Evolutionary conservation across 2,113 vertebrate species (phyloP).

Genomic region (Lophura nycthemera): DNA sequence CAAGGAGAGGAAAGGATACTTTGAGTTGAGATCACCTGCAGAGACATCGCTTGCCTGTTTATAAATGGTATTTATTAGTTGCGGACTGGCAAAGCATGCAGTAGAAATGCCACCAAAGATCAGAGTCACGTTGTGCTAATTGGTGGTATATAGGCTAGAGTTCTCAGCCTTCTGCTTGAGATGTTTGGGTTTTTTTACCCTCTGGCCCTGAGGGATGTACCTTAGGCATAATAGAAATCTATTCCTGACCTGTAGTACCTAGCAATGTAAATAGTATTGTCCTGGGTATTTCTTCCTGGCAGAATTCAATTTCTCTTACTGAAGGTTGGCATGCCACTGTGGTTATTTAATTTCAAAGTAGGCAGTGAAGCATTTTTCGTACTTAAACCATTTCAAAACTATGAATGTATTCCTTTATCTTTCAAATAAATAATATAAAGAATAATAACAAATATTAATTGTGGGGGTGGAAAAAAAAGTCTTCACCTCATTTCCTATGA

Average conservation of each 20-base stretch:
- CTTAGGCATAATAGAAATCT: background rate
- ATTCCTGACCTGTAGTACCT: background rate
- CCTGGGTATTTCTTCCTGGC: background rate
- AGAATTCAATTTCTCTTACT: background rate
- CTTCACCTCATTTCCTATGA: background rate
- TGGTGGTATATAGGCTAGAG: background rate
- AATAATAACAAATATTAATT: background rate
- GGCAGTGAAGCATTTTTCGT: background rate
- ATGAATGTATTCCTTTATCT: background rate
- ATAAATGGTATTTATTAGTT: background rate
- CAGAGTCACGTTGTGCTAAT: background rate
- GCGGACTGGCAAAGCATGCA: background rate
- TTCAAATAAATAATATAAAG: background rate
- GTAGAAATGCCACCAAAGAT: background rate
- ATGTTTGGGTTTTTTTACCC: background rate
- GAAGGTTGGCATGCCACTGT: background rate
- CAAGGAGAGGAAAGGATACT: background rate
- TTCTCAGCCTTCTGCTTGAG: background rate
- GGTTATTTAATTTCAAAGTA: background rate
- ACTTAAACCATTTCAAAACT: background rate
- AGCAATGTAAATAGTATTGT: background rate
- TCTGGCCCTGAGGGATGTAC: background rate
- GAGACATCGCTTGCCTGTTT: fast-evolving
- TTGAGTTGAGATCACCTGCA: background rate
- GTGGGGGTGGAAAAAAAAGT: background rate